Percentiles rank a stretch among this genome's conserved stretches.
These are phyloP conservation scores for Hypomecis atomaria DNA, from an alignment of 2,888 invertebrate species.

Conservation along the genomic window DNA sequence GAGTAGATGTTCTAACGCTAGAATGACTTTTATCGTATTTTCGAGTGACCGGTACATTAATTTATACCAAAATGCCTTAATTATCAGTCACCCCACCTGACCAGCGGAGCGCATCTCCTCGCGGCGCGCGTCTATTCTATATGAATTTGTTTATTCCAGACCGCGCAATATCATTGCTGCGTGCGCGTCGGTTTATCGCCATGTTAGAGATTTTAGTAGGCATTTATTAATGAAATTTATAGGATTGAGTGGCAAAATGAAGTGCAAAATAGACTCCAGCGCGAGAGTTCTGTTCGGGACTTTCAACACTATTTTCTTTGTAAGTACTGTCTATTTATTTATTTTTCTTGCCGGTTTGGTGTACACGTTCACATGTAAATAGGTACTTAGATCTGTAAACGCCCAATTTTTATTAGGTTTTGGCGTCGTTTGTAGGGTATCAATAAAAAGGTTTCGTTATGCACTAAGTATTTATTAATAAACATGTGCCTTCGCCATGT, in stretches of 20 bases:
- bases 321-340: conserved; percentile 64
- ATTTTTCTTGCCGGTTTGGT: too few species aligned
- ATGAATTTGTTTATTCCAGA: conserved; percentile 70
- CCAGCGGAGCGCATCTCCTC: conserved; percentile 83
- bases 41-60: conserved; percentile 70
- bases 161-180: conserved; percentile 58
- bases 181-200: conserved; percentile 20
- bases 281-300: conserved; percentile 87
- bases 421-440: too few species aligned
- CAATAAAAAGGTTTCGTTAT: too few species aligned
- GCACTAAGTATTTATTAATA: too few species aligned
- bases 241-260: conserved; percentile 52
- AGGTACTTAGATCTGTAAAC: too few species aligned
- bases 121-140: conserved; percentile 79
- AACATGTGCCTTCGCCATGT: too few species aligned
- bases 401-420: too few species aligned
- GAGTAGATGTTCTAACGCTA: conserved; percentile 1
- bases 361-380: too few species aligned
- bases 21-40: conserved; percentile 20
- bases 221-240: conserved; percentile 25
- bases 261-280: conserved; percentile 77
- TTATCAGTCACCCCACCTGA: conserved; percentile 84
- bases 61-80: conserved; percentile 81
- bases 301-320: conserved; percentile 87
- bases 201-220: not conserved